Base-by-base conservation (phyloP, 1,140 invertebrate genomes). In the Aphelinus certus region DNA sequence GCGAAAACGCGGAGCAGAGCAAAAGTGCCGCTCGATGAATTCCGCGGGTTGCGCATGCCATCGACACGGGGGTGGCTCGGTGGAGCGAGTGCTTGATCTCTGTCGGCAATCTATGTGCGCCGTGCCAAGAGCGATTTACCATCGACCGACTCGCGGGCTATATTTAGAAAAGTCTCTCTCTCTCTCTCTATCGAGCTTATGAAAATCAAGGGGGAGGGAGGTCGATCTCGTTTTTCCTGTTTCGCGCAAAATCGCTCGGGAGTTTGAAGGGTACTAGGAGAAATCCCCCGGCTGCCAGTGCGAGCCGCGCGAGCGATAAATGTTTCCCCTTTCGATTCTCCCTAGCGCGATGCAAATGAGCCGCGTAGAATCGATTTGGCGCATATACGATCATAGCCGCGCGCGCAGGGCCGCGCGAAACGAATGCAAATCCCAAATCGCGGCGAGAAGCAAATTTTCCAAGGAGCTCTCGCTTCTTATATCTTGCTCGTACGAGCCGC, bases 381-480 rank as follows among this genome's bases (percentile, higher is more conserved):
- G 26, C 26, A 6, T 66, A 51, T 26, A 42, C 57, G 64, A 73
- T 67, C 48, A 73, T 67, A 61, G 3, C 56, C 51, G 3, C 64
- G 43, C 5, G 10, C 58, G 4, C 58, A 60, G 26, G 58, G 5
- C 57, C 6, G 68, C 63, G 47, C 5, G 9, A 47, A 67, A 67
- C 55, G 47, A 67, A 73, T 73, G 56, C 71, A 61, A 61, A 73
- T 67, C 56, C 56, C 26, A 10, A 72, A 65, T 72, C 46, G 64
- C 56, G 43, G 46, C 58, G 56, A 61, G 60, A 60, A 73, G 71
- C 64, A 67, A 73, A 67, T 73, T 73, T 73, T 73, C 58, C 71
- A 61, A 26, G 2, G 58, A 42, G 42, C 43, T n/a, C 10, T 72
- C 7, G 10, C 58, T 60, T 5, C 10, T 43, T 60, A 26, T 65